Evolutionary conservation across 2,888 invertebrate genomes (phyloP).

Genomic region (Ganaspis brasiliensis): DNA sequence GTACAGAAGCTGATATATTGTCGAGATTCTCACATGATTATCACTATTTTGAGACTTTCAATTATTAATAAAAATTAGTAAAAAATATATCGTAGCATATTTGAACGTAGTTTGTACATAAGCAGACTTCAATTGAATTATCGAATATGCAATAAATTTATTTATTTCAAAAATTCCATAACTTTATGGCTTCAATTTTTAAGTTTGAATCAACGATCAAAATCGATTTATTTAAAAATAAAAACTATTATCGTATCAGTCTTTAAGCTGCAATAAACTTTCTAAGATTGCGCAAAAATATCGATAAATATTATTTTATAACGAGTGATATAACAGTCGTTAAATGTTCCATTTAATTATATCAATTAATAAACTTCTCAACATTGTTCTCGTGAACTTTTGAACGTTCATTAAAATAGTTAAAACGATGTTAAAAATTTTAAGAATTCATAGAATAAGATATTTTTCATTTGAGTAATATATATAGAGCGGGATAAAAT

Average conservation of each 20-base stretch:
- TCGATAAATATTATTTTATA: neutral
- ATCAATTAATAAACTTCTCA: neutral
- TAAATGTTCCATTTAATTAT: neutral
- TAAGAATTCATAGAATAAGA: neutral
- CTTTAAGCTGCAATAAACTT: slow-evolving; percentile 32
- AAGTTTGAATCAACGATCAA: neutral
- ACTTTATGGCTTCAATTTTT: neutral
- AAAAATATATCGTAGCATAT: too few relatives aligned
- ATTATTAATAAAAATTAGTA: too few relatives aligned
- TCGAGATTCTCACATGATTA: too few relatives aligned
- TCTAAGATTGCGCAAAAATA: slow-evolving; percentile 11
- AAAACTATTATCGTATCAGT: slow-evolving; percentile 10
- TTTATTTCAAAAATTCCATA: neutral
- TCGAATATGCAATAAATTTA: too few relatives aligned
- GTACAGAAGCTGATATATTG: too few relatives aligned
- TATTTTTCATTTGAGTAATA: neutral
- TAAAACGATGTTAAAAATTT: neutral
- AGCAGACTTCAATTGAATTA: too few relatives aligned
- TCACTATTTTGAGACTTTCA: too few relatives aligned
- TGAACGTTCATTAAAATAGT: neutral
- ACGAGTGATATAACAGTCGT: slow-evolving; percentile 7
- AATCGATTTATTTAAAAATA: neutral
- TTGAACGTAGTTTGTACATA: too few relatives aligned
- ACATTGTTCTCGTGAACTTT: neutral
- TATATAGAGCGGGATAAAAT: neutral